Evolutionary conservation across 2,113 vertebrate species (phyloP), one percentile per base, ranked within the genome.

Genomic region (Recurvirostra avosetta): DNA sequence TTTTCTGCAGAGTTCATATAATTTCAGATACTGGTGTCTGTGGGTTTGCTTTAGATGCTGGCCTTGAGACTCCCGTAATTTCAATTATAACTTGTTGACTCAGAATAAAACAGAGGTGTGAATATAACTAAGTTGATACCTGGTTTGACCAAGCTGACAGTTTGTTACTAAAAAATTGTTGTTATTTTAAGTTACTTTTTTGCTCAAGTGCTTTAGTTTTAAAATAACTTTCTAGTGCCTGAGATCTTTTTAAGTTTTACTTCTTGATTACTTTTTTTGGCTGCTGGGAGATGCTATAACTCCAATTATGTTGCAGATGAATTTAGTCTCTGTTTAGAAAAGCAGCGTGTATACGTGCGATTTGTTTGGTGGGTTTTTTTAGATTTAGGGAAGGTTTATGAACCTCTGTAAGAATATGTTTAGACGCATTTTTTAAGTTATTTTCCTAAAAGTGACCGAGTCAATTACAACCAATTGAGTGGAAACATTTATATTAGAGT

Each of bases 211-310:
- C 18, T 75, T 63, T 30, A 19, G 27, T 32, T 89, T 80, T 30
- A 65, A 84, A 83, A 45, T 30, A 36, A 78, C 62, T 87, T 84
- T 4, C 11, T 50, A 65, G 45, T 5, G n/a, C 30, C 75, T 3
- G 12, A 81, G 27, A 52, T 59, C 27, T 56, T 66, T 83, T 78
- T 52, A 56, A 56, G 55, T 53, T 93, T 86, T 86, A 40, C 25
- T 74, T 82, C 90, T 66, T 87, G 68, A 91, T 95, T 53, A 58
- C 65, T 93, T 73, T 26, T 77, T n/a, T 22, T 78, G 43, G 68
- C 73, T 94, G 92, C 83, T 86, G 86, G 30, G 68, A 80, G 76
- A 81, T 62, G 55, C 68, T 58, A 3, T n/a, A 94, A 73, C 71
- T 88, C 83, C 67, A 92, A 80, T 86, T 68, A 56, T 10, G 11